Base-by-base conservation (phyloP, 2,113 vertebrate genomes). In the Columbina picui region DNA sequence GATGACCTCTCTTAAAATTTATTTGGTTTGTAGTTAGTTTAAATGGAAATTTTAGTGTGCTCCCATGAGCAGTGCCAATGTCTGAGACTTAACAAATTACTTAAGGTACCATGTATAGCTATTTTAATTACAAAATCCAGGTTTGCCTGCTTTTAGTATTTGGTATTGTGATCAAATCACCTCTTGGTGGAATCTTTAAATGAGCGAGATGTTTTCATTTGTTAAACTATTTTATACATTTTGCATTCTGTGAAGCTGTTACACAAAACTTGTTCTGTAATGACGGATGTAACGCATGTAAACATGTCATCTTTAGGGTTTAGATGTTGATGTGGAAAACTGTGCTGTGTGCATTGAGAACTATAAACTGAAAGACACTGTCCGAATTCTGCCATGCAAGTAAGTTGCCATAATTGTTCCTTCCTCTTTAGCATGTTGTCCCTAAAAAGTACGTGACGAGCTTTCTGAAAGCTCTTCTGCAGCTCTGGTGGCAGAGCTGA, bases 291-390 rank as follows among this genome's bases (percentile, higher is more conserved):
- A 71, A 87, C 59, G 12, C 30, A 43, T 82, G 84, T 80, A 80
- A 89, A 92, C 76, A n/a, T 92, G 81, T 84, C 29, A 30, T 82
- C 21, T 91, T 87, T 50, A 98, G 98, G 98, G 97, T 93, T 96
- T 98, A 47, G 98, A 98, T 88, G 86, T 98, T 64, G 98, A 98
- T 93, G 96, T 98, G 80, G 98, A 98, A 93, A 98, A 98, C 64
- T 98, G 98, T 97, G 98, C 98, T 82, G 98, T 98, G 78, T 98
- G 98, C 88, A 98, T 98, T 94, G 98, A 98, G 96, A 98, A 98
- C 82, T 98, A 98, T 91, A 98, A 98, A 97, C 96, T 97, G 87
- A 98, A 97, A 94, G 98, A 98, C 93, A 93, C 98, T 78, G 97
- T 98, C 86, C 97, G 98, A 95, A 98, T 98, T 96, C 97, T 98